phyloP scores from a whole-genome alignment of 2,113 vertebrate genomes.

The Oncorhynchus tshawytscha region DNA sequence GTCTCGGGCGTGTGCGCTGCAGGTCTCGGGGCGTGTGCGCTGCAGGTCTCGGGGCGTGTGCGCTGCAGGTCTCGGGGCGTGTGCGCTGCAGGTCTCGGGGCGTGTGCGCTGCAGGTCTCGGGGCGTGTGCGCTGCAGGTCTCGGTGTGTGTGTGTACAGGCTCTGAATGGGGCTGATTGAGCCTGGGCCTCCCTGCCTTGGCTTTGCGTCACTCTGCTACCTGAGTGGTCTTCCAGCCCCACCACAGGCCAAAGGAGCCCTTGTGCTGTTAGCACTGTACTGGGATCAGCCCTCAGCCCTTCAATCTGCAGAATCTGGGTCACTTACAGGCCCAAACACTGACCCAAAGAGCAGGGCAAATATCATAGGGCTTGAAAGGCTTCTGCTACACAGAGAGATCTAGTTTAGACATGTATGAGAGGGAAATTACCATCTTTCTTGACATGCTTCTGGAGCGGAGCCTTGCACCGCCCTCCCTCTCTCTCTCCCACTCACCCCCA shows the following conservation, averaged over 20 bases:
- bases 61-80: constrained; percentile 3
- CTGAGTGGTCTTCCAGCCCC: constrained; percentile 55
- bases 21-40: constrained; percentile 18
- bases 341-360: background rate
- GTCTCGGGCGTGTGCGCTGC: background rate
- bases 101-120: background rate
- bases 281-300: background rate
- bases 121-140: constrained; percentile 9
- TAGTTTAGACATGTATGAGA: background rate
- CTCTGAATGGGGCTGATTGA: constrained; percentile 67
- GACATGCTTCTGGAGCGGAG: background rate
- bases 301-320: background rate
- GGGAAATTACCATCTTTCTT: background rate
- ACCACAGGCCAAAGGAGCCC: constrained; percentile 18
- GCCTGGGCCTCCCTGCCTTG: constrained; percentile 52
- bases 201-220: constrained; percentile 60
- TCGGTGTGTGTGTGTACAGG: constrained; percentile 30
- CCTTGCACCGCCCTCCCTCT: rapidly evolving
- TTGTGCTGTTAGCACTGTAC: background rate
- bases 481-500: too few relatives aligned
- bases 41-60: too few relatives aligned
- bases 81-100: background rate
- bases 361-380: background rate
- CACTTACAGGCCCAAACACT: background rate
- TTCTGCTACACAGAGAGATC: background rate